Percentiles rank a stretch among this genome's conserved stretches.
Evolutionary conservation across 2,797 vertebrate species (phyloP).

Genomic region (Danio tinwini): DNA sequence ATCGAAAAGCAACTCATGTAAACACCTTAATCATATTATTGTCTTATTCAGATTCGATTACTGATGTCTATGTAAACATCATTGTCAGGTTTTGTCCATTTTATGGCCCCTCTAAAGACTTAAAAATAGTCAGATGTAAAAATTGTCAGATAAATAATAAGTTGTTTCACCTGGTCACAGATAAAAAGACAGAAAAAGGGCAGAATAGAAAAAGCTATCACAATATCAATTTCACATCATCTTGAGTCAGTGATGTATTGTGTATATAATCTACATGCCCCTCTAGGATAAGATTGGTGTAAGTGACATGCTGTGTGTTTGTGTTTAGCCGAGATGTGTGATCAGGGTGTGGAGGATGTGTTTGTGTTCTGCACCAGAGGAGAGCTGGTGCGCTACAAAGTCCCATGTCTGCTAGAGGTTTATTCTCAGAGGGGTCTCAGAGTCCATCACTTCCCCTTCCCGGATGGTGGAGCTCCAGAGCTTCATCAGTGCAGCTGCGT

Average conservation of each 20-base stretch:
- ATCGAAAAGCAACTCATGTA: no score
- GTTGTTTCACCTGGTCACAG: not conserved
- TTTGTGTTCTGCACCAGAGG: slow-evolving; percentile 92
- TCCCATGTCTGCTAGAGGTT: slow-evolving; percentile 84
- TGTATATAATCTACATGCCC: not conserved
- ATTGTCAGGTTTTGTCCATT: no score
- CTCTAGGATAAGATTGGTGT: not conserved
- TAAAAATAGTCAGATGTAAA: no score
- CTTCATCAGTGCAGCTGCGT: slow-evolving; percentile 83
- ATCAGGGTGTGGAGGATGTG: slow-evolving; percentile 83
- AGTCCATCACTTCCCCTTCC: slow-evolving; percentile 86
- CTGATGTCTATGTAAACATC: no score
- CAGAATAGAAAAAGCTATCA: not conserved
- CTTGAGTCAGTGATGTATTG: not conserved
- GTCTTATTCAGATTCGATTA: no score
- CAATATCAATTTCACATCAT: not conserved
- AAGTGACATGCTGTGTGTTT: slow-evolving; percentile 24
- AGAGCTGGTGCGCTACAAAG: slow-evolving; percentile 86
- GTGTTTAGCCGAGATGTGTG: slow-evolving; percentile 85
- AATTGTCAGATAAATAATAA: no score
- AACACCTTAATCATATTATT: no score
- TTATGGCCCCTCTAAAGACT: no score
- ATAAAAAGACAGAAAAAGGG: no score
- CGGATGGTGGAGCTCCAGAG: slow-evolving; percentile 82
- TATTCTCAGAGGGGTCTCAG: slow-evolving; percentile 80